phyloP scores from a whole-genome alignment of 2,888 invertebrate species.

The Acanthosepion lycidas region DNA sequence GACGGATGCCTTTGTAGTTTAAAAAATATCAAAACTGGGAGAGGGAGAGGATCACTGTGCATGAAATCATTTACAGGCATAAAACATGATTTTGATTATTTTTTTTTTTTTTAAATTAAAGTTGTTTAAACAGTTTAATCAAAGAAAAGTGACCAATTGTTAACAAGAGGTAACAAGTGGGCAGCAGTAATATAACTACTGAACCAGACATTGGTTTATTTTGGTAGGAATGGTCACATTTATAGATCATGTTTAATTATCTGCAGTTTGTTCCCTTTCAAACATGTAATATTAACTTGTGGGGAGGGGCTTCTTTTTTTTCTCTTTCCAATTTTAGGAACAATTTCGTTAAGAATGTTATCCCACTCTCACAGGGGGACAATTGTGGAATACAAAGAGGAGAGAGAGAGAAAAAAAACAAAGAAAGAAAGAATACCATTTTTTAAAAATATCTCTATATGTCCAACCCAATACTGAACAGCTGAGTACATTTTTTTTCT shows the following conservation, averaged over 20 bases:
- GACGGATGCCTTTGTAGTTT: not conserved
- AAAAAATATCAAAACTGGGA: not conserved
- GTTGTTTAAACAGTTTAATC: not conserved
- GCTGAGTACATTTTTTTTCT: constrained; percentile 16
- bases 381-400: not conserved
- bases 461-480: constrained; percentile 33
- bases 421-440: not conserved
- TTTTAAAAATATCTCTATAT: not conserved
- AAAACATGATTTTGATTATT: not conserved
- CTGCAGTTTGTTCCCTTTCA: not conserved
- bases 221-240: not conserved
- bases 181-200: constrained; percentile 33
- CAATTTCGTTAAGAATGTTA: not conserved
- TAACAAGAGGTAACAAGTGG: not conserved
- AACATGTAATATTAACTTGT: not conserved
- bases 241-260: not conserved
- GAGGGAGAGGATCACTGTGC: not conserved
- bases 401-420: not conserved
- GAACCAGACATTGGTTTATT: not conserved
- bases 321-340: not conserved
- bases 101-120: too few relatives aligned
- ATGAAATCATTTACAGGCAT: constrained; percentile 15
- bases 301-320: not conserved
- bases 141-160: not conserved
- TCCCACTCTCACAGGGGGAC: not conserved